Evolutionary conservation across 2,797 vertebrate species (phyloP).

Genomic region (Sardinella longiceps): DNA sequence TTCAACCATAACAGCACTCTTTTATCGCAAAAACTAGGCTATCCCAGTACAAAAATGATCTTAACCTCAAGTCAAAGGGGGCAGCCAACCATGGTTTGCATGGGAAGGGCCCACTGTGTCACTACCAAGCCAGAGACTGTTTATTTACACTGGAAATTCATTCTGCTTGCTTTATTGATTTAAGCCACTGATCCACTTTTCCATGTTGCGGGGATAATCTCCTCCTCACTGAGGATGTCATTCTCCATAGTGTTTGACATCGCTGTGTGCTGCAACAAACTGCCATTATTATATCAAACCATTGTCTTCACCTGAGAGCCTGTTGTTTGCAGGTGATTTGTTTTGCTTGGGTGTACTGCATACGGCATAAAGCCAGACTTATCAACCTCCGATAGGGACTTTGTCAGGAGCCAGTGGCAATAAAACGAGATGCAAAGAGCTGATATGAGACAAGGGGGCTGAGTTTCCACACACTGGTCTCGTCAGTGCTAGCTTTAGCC

Average conservation of each 20-base stretch:
- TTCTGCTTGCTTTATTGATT: neutral
- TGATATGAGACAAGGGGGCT: neutral
- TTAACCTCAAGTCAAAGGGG: neutral
- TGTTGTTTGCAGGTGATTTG: neutral
- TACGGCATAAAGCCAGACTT: neutral
- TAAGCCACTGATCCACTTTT: slow-evolving; percentile 3
- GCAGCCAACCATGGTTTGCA: neutral
- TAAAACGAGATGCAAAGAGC: neutral
- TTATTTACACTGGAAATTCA: slow-evolving; percentile 23
- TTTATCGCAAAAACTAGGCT: neutral
- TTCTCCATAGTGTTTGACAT: neutral
- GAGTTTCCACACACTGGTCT: neutral
- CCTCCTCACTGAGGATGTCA: neutral
- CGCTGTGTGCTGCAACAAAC: neutral
- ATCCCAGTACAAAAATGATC: too few relatives aligned
- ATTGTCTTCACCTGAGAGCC: neutral
- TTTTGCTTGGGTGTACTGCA: neutral
- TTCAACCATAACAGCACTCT: neutral
- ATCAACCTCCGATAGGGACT: neutral
- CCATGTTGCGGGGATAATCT: neutral
- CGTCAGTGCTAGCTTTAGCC: neutral
- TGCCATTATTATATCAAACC: neutral
- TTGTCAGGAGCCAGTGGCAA: neutral
- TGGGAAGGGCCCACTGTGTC: neutral
- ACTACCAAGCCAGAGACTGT: neutral